Evolutionary conservation across 2,113 vertebrate genomes (phyloP).

Genomic region (Amphiprion percula): DNA sequence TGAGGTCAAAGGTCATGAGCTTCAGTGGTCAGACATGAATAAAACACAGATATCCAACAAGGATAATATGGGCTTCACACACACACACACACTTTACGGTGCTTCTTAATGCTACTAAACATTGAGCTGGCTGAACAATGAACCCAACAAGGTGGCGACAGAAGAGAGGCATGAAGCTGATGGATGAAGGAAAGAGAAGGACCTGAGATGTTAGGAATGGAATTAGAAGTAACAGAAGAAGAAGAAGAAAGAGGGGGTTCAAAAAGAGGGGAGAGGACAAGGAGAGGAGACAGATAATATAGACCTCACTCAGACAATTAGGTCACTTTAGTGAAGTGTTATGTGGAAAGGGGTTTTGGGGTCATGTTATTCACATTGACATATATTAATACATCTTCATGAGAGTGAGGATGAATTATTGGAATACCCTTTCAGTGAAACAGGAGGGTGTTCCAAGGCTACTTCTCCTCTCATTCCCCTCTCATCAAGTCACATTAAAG

Average conservation of each 20-base stretch:
- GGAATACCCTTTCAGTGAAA: conserved; percentile 3
- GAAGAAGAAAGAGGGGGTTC: conserved; percentile 19
- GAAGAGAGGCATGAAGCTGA: conserved; percentile 27
- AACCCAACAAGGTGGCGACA: conserved; percentile 61
- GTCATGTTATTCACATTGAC: conserved; percentile 28
- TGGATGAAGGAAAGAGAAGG: not conserved
- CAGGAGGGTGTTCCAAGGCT: conserved; percentile 17
- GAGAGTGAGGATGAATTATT: conserved; percentile 12
- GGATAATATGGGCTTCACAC: not conserved
- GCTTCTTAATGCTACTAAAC: not conserved
- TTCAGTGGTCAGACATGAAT: not conserved
- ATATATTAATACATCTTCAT: conserved; percentile 26
- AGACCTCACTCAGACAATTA: conserved; percentile 66
- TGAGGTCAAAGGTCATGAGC: not conserved
- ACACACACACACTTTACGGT: not conserved
- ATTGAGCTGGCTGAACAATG: not conserved
- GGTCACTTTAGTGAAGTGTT: conserved; percentile 49
- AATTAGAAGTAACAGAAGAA: conserved; percentile 16
- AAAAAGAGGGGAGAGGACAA: conserved; percentile 2
- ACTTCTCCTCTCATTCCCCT: not conserved
- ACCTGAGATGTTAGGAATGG: conserved; percentile 11
- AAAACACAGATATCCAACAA: not conserved
- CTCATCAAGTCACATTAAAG: conserved; percentile 39
- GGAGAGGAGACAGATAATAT: conserved; percentile 40
- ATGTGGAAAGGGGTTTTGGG: conserved; percentile 56